phyloP scores from a whole-genome alignment of 2,888 invertebrate species.

The Chrysomela aeneicollis region DNA sequence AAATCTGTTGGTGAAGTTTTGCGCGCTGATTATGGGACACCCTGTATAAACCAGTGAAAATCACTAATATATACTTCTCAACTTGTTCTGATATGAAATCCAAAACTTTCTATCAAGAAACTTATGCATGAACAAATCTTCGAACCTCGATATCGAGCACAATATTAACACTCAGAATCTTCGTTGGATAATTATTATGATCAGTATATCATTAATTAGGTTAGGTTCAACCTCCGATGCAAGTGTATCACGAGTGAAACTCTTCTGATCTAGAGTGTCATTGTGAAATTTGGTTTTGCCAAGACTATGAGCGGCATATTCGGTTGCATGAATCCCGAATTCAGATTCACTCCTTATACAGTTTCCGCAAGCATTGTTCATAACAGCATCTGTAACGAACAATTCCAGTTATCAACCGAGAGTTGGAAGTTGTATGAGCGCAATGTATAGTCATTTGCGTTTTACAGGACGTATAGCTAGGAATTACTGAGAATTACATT shows the following conservation, averaged over 20 bases:
- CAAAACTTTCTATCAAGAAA: no score
- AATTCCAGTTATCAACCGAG: slow-evolving; percentile 24
- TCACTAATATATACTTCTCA: no score
- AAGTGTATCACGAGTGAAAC: not conserved
- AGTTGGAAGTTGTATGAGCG: slow-evolving; percentile 8
- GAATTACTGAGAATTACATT: slow-evolving; percentile 14
- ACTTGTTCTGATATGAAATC: no score
- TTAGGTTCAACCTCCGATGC: no score
- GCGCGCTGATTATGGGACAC: no score
- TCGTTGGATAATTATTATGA: no score
- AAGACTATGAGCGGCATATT: not conserved
- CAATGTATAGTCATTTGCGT: slow-evolving; percentile 1
- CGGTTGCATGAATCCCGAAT: not conserved
- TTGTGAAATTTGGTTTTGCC: not conserved
- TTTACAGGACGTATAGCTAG: slow-evolving; percentile 13
- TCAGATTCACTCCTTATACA: slow-evolving; percentile 1
- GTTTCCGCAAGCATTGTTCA: slow-evolving; percentile 30
- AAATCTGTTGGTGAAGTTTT: no score
- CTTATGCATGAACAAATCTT: no score
- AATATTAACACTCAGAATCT: no score
- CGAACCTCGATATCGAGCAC: no score
- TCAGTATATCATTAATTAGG: no score
- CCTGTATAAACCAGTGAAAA: no score
- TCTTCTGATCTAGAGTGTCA: not conserved
- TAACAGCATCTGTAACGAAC: slow-evolving; percentile 38